phyloP scores from a whole-genome alignment of 2,888 invertebrate genomes.

The Myathropa florea region DNA sequence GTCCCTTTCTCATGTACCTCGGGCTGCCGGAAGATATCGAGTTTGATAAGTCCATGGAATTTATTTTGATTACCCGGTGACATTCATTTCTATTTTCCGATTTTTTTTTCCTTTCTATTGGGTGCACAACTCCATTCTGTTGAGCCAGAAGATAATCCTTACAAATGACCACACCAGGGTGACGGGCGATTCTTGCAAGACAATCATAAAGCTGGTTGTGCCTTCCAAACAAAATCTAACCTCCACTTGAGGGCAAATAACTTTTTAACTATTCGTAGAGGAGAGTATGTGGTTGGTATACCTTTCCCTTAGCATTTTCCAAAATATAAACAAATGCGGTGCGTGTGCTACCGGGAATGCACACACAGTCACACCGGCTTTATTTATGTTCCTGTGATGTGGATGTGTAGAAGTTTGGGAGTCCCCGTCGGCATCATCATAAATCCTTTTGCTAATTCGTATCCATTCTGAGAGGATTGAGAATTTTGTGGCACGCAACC shows the following conservation, averaged over 20 bases:
- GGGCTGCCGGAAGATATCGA: slow-evolving; percentile 49
- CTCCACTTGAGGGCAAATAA: slow-evolving; percentile 50
- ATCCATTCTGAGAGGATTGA: slow-evolving; percentile 70
- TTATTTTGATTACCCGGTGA: slow-evolving; percentile 80
- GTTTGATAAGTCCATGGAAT: slow-evolving; percentile 74
- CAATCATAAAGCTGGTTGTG: slow-evolving; percentile 39
- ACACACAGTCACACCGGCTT: slow-evolving; percentile 24
- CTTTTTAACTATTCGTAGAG: slow-evolving; percentile 66
- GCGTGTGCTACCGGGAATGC: not conserved
- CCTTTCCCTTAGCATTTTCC: slow-evolving; percentile 42
- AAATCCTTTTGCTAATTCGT: slow-evolving; percentile 72
- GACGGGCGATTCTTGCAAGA: slow-evolving; percentile 21
- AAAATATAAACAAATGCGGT: slow-evolving; percentile 51
- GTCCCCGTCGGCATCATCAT: slow-evolving; percentile 60
- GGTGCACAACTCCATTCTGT: slow-evolving; percentile 49
- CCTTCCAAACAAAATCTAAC: slow-evolving; percentile 43
- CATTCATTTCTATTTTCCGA: slow-evolving; percentile 79
- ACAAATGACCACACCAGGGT: slow-evolving; percentile 71
- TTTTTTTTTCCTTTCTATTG: slow-evolving; percentile 72
- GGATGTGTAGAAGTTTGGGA: slow-evolving; percentile 43
- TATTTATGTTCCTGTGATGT: slow-evolving; percentile 54
- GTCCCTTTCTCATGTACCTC: not conserved
- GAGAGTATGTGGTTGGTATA: slow-evolving; percentile 58
- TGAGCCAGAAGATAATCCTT: slow-evolving; percentile 69
- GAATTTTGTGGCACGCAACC: slow-evolving; percentile 72